phyloP scores from a whole-genome alignment of 2,797 vertebrate genomes.

The Lagocephalus sceleratus region DNA sequence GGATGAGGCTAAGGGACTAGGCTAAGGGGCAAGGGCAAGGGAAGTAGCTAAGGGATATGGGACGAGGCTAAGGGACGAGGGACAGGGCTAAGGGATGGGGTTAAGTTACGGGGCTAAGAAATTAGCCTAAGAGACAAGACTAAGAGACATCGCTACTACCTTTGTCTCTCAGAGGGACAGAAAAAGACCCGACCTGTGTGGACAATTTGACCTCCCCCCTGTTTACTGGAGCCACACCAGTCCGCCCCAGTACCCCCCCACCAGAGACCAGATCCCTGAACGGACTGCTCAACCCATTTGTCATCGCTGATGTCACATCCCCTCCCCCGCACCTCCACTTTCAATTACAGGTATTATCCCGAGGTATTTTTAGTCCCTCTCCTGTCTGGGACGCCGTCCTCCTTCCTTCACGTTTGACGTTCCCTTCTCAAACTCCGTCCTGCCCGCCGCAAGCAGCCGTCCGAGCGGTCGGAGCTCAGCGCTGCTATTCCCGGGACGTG shows the following conservation, averaged over 20 bases:
- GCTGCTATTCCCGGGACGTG: slow-evolving; percentile 9
- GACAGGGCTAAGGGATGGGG: too few species aligned
- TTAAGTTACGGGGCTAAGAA: too few species aligned
- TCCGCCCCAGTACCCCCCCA: too few species aligned
- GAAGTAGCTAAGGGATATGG: too few species aligned
- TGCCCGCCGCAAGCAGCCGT: not conserved
- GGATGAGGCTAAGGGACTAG: too few species aligned
- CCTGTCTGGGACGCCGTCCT: slow-evolving; percentile 29
- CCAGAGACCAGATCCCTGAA: too few species aligned
- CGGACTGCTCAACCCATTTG: not conserved
- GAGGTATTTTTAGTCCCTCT: slow-evolving; percentile 43
- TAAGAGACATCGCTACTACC: not conserved
- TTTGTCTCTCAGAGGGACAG: not conserved
- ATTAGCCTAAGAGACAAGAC: not conserved
- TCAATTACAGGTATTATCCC: slow-evolving; percentile 41
- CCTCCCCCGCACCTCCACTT: too few species aligned
- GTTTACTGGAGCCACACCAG: too few species aligned
- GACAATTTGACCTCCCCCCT: not conserved
- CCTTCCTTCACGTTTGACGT: slow-evolving; percentile 19
- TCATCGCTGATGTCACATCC: too few species aligned
- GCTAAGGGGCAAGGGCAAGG: too few species aligned
- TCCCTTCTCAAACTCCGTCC: not conserved
- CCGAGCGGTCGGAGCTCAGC: not conserved
- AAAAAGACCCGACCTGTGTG: not conserved
- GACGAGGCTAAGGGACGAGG: too few species aligned